Conservation (phyloP, 1,140 invertebrate species). For the Atta cephalotes region DNA sequence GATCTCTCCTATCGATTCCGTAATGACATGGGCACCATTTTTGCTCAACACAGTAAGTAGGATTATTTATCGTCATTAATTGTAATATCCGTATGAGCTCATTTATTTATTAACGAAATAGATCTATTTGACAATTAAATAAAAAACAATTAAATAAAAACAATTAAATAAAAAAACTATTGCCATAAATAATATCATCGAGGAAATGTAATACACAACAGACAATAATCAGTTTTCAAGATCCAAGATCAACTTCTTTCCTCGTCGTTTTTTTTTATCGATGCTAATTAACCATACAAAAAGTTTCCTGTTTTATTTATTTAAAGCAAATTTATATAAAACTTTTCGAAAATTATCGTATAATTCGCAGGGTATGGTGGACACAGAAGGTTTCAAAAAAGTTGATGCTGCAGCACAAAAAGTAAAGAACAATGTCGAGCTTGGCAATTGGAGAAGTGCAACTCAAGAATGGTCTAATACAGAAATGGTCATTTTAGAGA, state of each 20-base stretch:
- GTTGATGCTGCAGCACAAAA: conserved; percentile 86
- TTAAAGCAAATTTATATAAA: neutral
- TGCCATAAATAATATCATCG: neutral
- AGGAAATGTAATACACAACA: neutral
- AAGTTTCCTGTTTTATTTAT: neutral
- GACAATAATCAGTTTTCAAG: neutral
- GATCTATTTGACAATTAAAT: neutral
- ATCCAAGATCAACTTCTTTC: neutral
- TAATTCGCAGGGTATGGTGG: conserved; percentile 87
- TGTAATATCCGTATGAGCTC: neutral
- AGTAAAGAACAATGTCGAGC: conserved; percentile 86
- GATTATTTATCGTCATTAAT: neutral
- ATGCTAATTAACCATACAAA: neutral
- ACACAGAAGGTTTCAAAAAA: conserved; percentile 87
- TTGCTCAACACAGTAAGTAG: conserved; percentile 89
- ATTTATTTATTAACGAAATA: neutral
- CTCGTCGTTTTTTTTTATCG: neutral
- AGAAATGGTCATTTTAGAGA: conserved; percentile 87
- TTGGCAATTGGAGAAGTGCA: conserved; percentile 86
- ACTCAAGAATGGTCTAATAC: conserved; percentile 89
- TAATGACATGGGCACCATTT: conserved; percentile 92
- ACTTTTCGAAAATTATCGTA: neutral
- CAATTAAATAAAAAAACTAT: neutral
- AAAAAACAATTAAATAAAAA: neutral
- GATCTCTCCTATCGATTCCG: conserved; percentile 94